Base-by-base conservation (phyloP, 2,888 invertebrate species). In the Tetranychus truncatus region DNA sequence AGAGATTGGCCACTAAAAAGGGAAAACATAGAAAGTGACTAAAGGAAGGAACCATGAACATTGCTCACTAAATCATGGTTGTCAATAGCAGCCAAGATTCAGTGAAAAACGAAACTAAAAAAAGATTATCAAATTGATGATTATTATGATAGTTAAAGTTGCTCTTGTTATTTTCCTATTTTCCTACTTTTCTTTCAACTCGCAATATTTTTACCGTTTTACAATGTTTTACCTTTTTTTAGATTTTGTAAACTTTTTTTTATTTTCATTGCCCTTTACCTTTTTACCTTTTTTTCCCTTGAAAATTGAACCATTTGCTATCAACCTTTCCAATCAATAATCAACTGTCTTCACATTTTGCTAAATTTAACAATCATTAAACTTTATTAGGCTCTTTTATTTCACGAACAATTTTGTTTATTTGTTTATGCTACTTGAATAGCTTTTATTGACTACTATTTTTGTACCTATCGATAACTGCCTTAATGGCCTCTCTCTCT, bases 401-500 rank as follows among this genome's bases (percentile, higher is more conserved):
- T 15, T 55, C 55, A 15, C 55, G 9, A 15, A 15, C 15, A 55
- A 15, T 55, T 55, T 55, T 55, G 55, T 55, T 55, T 55, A 55
- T 55, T 55, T 55, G 55, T 55, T 55, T 55, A 55, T 55, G 55
- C 34, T 34, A 34, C 34, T 55, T 55, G 5, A 55, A 55, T 55
- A 15, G 15, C 55, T 55, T 55, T 55, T 15, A 55, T 55, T 15
- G 55, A 15, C 55, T 55, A 34, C 34, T 34, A 34, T 34, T 55
- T 55, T 55, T 55, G 9, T 55, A 55, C 55, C 15, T 15, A 9
- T 55, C 15, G 55, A 55, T 55, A 55, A 55, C 55, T 15, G 15
- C 55, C 55, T 55, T 55, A 15, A 15, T 55, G 55, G 9, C 24
- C 72, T 73, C 45, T 73, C 66, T 73, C 72, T 72, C 72, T 72